phyloP scores from a whole-genome alignment of 1,140 invertebrate genomes.

The Hydropsyche tenuis region DNA sequence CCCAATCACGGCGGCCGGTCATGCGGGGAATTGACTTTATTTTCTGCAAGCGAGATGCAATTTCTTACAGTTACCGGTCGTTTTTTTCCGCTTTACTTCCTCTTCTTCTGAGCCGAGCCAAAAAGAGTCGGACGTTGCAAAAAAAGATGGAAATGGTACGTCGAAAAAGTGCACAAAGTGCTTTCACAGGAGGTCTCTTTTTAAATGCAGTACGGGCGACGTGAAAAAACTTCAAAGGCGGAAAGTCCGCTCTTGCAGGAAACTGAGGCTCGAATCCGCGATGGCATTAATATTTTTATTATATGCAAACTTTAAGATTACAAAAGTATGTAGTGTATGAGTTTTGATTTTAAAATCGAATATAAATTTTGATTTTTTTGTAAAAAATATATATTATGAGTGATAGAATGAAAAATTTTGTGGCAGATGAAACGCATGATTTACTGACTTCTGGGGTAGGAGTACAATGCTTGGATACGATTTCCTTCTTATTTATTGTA shows the following conservation, averaged over 20 bases:
- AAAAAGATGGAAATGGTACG: background rate
- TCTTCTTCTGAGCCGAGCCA: background rate
- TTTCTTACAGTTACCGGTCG: slow-evolving; percentile 42
- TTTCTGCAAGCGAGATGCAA: slow-evolving; percentile 49
- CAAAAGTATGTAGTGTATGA: background rate
- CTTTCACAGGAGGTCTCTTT: slow-evolving; percentile 17
- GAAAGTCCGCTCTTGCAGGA: background rate
- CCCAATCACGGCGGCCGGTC: slow-evolving; percentile 43
- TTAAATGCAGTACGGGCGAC: slow-evolving; percentile 30
- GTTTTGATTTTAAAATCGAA: no score
- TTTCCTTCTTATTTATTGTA: slow-evolving; percentile 34
- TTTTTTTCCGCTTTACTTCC: background rate
- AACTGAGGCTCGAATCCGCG: background rate
- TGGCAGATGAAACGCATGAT: background rate
- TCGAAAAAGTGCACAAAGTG: slow-evolving; percentile 34
- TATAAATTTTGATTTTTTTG: no score
- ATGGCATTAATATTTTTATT: slow-evolving; percentile 6
- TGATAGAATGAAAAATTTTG: background rate
- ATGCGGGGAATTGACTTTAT: slow-evolving; percentile 49
- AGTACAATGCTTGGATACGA: slow-evolving; percentile 21
- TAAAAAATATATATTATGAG: no score
- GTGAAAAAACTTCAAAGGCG: slow-evolving; percentile 16
- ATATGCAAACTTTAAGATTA: background rate
- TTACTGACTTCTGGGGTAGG: background rate
- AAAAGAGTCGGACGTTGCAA: background rate